These are phyloP conservation scores for Elachura formosa DNA, from an alignment of 2,113 vertebrate genomes.

Conservation along the genomic window DNA sequence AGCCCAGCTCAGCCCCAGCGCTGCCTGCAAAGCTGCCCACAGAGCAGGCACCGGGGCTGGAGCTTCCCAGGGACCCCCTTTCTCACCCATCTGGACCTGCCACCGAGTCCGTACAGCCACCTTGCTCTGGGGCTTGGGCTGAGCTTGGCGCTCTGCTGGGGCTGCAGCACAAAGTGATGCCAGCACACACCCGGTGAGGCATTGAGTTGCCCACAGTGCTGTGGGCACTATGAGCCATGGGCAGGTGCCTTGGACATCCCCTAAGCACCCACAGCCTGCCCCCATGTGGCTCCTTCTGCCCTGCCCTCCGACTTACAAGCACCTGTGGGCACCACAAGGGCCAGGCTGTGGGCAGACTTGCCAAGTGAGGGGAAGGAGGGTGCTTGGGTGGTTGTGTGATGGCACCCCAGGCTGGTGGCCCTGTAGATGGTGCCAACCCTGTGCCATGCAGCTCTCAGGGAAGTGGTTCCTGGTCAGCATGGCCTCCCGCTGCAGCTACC, in stretches of 20 bases:
- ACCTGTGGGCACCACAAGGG: background rate
- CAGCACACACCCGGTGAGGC: background rate
- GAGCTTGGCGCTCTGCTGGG: background rate
- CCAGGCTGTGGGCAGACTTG: background rate
- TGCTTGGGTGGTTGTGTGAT: background rate
- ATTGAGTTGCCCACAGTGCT: fast-evolving
- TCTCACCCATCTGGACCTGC: fast-evolving
- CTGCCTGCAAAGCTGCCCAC: background rate
- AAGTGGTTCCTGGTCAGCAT: slow-evolving; percentile 80
- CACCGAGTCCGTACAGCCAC: fast-evolving
- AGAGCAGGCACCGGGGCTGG: fast-evolving
- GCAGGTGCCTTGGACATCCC: background rate
- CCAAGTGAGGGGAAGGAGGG: too few species aligned
- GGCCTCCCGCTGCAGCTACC: slow-evolving; percentile 76
- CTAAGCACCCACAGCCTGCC: background rate
- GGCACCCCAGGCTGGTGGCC: background rate
- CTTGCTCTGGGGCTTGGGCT: background rate
- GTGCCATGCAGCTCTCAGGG: slow-evolving; percentile 78
- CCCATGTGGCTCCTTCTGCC: background rate
- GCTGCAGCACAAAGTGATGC: background rate
- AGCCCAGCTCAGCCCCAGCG: background rate
- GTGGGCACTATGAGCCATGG: background rate
- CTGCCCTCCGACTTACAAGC: background rate
- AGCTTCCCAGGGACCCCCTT: fast-evolving
- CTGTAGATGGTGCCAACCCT: background rate